Base-by-base conservation (phyloP, 2,113 vertebrate species). In the Trematocara variabile region DNA sequence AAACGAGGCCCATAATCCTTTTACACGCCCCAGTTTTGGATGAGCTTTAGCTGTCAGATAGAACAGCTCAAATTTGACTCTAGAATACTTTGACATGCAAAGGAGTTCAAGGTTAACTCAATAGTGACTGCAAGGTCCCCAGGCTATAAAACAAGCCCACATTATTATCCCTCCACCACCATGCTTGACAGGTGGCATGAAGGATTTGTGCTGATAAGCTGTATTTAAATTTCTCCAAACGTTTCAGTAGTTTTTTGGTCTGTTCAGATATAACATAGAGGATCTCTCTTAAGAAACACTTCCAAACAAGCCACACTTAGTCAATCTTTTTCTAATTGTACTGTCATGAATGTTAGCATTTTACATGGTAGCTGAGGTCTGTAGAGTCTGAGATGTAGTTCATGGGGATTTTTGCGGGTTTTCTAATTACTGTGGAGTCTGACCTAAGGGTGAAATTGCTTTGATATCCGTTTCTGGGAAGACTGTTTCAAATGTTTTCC, bases 401-500 rank as follows among this genome's bases (percentile, higher is more conserved):
- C 20, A 44, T 46, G 3, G 22, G 22, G 13, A 16, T 16, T 28
- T 46, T 14, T 25, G 20, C 8, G 0, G 1, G 16, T 44, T 70
- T 44, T 70, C 20, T 70, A 41, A 70, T 44, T 25, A 70, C 13
- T 10, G 20, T 46, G 20, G 39, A 28, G 65, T 73, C 65, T 73
- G 65, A 73, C 20, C 20, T 73, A 46, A 25, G 39, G 20, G 39
- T 18, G 5, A 46, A 73, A 25, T 73, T 46, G 65, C 39, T 73
- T 73, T 46, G 39, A 46, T 46, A 25, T 44, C 65, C 2, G 1
- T 25, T 73, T 8, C 39, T 70, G 65, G 7, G 39, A 44, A 44
- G 12, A 25, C 65, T 44, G 39, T 70, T 25, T 44, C 22, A 25
- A 73, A 73, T 73, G 20, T 44, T 73, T 73, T 73, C 65, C 39